Evolutionary conservation across 2,797 vertebrate genomes (phyloP).

Genomic region (Octomys mimax): DNA sequence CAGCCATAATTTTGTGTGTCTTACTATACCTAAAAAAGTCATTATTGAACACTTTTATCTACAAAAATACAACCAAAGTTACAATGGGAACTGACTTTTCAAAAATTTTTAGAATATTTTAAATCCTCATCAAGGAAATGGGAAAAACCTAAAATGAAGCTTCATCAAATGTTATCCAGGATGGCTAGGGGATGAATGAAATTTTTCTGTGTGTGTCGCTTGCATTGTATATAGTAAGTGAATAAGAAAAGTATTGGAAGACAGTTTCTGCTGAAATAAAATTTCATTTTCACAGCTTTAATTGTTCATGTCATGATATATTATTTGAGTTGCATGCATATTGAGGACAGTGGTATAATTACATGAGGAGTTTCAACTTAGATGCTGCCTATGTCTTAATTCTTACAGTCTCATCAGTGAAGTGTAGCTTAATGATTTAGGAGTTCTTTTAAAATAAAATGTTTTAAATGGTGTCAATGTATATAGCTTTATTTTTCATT

Average conservation of each 20-base stretch:
- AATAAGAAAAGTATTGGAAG: slow-evolving; percentile 32
- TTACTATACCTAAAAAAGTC: not conserved
- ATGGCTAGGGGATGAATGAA: slow-evolving; percentile 11
- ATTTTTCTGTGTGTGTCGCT: not conserved
- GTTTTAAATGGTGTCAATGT: slow-evolving; percentile 5
- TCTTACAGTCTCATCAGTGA: slow-evolving; percentile 5
- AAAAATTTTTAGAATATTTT: slow-evolving; percentile 20
- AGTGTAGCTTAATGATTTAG: not conserved
- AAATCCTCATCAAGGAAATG: not conserved
- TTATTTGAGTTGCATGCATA: slow-evolving; percentile 20
- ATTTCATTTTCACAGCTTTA: slow-evolving; percentile 49
- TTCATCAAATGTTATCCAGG: slow-evolving; percentile 11
- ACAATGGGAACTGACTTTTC: not conserved
- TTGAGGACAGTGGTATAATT: slow-evolving; percentile 44
- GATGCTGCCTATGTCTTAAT: not conserved
- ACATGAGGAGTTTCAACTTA: slow-evolving; percentile 39
- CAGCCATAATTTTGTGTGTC: not conserved
- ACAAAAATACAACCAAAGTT: not conserved
- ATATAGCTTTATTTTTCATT: slow-evolving; percentile 39
- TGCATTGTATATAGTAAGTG: not conserved
- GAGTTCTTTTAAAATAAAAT: slow-evolving; percentile 47
- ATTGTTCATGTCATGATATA: slow-evolving; percentile 12
- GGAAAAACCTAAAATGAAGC: not conserved
- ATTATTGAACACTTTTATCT: slow-evolving; percentile 1
- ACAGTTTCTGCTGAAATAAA: not conserved